These are phyloP conservation scores for Picathartes gymnocephalus DNA, from an alignment of 2,113 vertebrate species.

Conservation along the genomic window DNA sequence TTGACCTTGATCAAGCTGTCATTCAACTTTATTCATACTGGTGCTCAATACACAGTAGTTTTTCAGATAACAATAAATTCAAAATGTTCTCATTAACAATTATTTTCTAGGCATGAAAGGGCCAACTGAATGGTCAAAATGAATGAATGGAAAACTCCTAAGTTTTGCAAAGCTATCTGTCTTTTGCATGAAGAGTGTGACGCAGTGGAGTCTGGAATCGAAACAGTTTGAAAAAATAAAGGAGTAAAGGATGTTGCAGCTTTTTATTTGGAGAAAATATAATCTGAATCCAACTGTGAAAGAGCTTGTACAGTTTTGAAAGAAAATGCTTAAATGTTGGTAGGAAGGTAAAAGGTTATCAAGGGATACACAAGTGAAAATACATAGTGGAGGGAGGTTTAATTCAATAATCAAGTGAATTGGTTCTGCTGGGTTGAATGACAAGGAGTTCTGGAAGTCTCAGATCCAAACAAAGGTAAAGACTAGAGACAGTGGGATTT, in stretches of 20 bases:
- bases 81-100: background rate
- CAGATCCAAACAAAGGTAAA: background rate
- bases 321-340: background rate
- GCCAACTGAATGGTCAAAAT: background rate
- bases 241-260: background rate
- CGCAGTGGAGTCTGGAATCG: background rate
- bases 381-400: background rate
- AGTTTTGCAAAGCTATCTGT: background rate
- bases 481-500: background rate
- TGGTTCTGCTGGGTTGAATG: background rate
- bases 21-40: background rate
- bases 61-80: background rate
- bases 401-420: background rate
- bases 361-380: background rate
- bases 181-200: background rate
- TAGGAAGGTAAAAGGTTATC: background rate
- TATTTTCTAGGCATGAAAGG: background rate
- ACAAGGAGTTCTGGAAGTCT: background rate
- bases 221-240: background rate
- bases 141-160: background rate
- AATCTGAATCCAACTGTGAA: background rate
- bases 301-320: background rate
- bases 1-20: background rate
- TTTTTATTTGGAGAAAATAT: background rate
- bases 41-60: background rate